Percentiles rank a stretch among this genome's conserved stretches.
Evolutionary conservation across 1,140 invertebrate genomes (phyloP).

Genomic region (Dinoponera quadriceps): DNA sequence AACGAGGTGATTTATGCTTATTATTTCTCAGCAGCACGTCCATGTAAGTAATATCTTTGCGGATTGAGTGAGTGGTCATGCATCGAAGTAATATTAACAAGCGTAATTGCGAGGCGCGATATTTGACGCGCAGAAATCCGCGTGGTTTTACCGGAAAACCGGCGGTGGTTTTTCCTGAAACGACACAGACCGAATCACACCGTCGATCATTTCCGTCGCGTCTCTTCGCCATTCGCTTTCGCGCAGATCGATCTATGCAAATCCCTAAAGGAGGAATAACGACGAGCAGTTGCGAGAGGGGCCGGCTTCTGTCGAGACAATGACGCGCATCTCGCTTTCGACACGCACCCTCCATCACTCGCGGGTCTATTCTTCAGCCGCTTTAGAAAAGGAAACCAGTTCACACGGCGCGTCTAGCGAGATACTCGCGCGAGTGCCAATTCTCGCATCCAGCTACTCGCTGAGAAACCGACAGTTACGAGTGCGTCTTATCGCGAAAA

Average conservation of each 20-base stretch:
- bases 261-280: constrained; percentile 27
- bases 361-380: constrained; percentile 26
- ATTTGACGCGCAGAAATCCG: neutral
- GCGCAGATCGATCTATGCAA: constrained; percentile 49
- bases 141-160: constrained; percentile 6
- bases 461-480: constrained; percentile 27
- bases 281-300: constrained; percentile 17
- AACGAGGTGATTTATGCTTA: no score
- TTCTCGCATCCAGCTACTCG: constrained; percentile 22
- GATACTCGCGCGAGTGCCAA: constrained; percentile 29
- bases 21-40: no score
- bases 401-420: constrained; percentile 38
- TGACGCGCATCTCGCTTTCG: constrained; percentile 49
- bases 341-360: constrained; percentile 28
- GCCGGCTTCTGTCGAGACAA: constrained; percentile 35
- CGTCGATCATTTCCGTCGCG: constrained; percentile 1
- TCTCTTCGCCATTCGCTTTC: constrained; percentile 33
- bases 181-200: neutral
- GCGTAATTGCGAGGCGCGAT: neutral
- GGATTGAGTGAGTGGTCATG: no score
- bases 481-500: constrained; percentile 1
- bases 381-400: constrained; percentile 56
- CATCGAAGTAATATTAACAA: no score
- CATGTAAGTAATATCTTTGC: no score
- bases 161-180: neutral